Percentiles rank a stretch among this genome's conserved stretches.
These are phyloP conservation scores for Narcine bancroftii DNA, from an alignment of 2,113 vertebrate species.

Conservation along the genomic window DNA sequence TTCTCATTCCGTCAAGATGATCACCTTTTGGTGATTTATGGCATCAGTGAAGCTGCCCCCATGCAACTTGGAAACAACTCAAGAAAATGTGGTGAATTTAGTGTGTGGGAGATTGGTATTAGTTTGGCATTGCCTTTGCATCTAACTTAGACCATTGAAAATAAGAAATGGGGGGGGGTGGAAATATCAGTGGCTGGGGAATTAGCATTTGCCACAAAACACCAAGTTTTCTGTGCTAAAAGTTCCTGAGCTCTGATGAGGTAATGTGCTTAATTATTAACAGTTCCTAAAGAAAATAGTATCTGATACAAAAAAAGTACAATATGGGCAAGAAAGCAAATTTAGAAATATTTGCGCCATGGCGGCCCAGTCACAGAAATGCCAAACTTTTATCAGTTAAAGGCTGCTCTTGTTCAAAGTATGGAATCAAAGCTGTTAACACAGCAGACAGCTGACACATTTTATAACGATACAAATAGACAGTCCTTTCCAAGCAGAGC, in stretches of 20 bases:
- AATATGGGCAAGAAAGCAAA: background rate
- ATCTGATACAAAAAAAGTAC: background rate
- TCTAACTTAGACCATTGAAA: slow-evolving; percentile 5
- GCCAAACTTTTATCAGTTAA: background rate
- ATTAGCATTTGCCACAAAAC: background rate
- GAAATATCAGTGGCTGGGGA: background rate
- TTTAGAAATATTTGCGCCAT: background rate
- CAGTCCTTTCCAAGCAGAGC: background rate
- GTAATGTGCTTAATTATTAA: slow-evolving; percentile 21
- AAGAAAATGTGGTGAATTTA: slow-evolving; percentile 19
- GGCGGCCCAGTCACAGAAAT: background rate
- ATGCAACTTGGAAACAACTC: background rate
- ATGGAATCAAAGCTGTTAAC: no score
- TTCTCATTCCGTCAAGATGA: background rate
- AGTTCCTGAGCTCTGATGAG: background rate
- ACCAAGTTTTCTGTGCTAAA: background rate
- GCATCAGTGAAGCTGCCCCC: background rate
- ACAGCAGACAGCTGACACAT: no score
- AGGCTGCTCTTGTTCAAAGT: no score
- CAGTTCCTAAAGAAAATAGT: background rate
- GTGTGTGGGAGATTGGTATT: background rate
- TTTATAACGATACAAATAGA: no score
- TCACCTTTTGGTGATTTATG: background rate
- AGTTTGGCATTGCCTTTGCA: background rate
- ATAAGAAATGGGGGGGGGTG: background rate